Evolutionary conservation across 2,797 vertebrate species (phyloP), one percentile per base, ranked within the genome.

Genomic region (Melanotaenia parkinsoni): DNA sequence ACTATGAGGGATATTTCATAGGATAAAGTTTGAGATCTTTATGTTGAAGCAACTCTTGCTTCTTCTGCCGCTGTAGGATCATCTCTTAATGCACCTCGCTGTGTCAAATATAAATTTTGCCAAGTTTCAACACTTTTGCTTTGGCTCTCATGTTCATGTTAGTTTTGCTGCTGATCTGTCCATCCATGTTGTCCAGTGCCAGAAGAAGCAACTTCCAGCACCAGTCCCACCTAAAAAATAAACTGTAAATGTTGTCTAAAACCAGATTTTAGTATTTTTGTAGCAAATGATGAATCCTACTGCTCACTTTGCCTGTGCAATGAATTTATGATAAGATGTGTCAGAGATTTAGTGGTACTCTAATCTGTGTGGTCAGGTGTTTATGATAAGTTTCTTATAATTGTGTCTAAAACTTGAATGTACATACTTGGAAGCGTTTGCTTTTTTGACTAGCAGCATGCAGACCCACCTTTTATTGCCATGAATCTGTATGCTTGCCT

Each of bases 381-480:
- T 82, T 85, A 77, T 89, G 62, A 79, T 78, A 60, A 56, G 59
- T 77, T 87, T 89, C 73, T 22, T 76, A 70, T 89, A 35, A 79
- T 70, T 86, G 74, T 88, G 70, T 89, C 73, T 77, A 88, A 92
- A 91, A 94, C 94, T 95, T 95, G 93, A 95, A 95, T 94, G 93
- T 94, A 94, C 78, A 94, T 92, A 93, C 11, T 72, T 79, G 26
- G 67, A 85, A 66, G 54, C 56, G 82, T 85, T 88, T 85, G 84
- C 85, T 91, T 71, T 47, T 90, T 76, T 80, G 77, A 89, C 79
- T 87, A 72, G 85, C 82, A 86, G 90, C 89, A 93, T 92, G 91
- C 82, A 84, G 83, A 85, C 76, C 65, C 37, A 73, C 50, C 76
- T 84, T 85, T 63, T 82, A 82, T 87, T 87, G 84, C 84, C 85